Evolutionary conservation across 1,140 invertebrate species (phyloP).

Genomic region (Pseudomyrmex dendroicus): DNA sequence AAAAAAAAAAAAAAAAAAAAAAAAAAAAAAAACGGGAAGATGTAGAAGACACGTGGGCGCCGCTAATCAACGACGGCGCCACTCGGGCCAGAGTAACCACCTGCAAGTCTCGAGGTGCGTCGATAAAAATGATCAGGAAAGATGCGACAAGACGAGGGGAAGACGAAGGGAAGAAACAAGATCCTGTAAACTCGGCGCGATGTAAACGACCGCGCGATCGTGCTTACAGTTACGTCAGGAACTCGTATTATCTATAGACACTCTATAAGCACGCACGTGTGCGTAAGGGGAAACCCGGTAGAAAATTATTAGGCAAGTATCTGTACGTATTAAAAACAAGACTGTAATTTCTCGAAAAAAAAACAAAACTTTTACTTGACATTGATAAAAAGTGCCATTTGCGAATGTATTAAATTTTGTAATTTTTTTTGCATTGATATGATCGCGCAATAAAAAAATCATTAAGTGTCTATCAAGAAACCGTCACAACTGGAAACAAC

Average conservation of each 20-base stretch:
- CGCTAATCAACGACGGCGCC: conserved; percentile 70
- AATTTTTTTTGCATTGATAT: conserved; percentile 19
- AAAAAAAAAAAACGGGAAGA: conserved; percentile 1
- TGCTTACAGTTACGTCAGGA: conserved; percentile 57
- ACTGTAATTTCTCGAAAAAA: background rate
- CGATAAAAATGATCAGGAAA: conserved; percentile 33
- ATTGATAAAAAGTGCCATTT: conserved; percentile 3
- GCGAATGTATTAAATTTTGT: background rate
- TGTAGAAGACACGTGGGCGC: conserved; percentile 64
- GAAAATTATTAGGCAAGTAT: conserved; percentile 17
- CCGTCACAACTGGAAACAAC: background rate
- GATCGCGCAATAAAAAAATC: conserved; percentile 19
- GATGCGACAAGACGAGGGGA: background rate
- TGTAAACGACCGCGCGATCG: conserved; percentile 69
- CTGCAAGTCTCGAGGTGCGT: conserved; percentile 60
- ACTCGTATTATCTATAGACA: background rate
- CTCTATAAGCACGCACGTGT: background rate
- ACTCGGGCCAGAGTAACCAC: conserved; percentile 63
- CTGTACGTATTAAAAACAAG: background rate
- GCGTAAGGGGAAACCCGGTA: conserved; percentile 24
- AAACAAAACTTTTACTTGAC: background rate
- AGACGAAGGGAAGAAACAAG: conserved; percentile 29
- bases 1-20: background rate
- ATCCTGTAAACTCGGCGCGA: conserved; percentile 60
- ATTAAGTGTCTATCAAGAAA: background rate